phyloP scores from a whole-genome alignment of 2,888 invertebrate species.

The Melanophora roralis region DNA sequence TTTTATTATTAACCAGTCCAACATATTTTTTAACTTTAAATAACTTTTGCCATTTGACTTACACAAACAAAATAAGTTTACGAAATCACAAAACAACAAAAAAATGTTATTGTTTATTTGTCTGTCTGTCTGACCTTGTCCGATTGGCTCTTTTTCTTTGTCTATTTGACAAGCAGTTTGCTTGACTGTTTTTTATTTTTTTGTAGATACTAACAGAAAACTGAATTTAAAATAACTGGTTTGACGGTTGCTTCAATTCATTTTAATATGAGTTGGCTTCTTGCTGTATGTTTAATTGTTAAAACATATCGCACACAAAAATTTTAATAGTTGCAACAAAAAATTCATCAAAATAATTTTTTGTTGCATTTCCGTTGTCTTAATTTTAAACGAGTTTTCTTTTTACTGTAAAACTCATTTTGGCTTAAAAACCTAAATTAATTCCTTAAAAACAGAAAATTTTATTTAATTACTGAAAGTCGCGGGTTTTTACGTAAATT shows the following conservation, averaged over 20 bases:
- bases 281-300: background rate
- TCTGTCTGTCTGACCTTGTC: background rate
- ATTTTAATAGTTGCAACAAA: too few relatives aligned
- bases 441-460: too few relatives aligned
- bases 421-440: too few relatives aligned
- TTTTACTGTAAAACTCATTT: too few relatives aligned
- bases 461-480: too few relatives aligned
- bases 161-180: background rate
- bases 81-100: background rate
- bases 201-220: background rate
- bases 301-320: too few relatives aligned
- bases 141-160: background rate
- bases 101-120: too few relatives aligned
- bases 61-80: background rate
- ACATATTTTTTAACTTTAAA: slow-evolving; percentile 27
- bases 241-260: slow-evolving; percentile 31
- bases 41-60: slow-evolving; percentile 42
- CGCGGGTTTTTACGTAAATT: too few relatives aligned
- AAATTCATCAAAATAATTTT: too few relatives aligned
- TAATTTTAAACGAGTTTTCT: too few relatives aligned
- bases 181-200: too few relatives aligned
- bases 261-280: background rate
- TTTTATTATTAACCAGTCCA: slow-evolving; percentile 35
- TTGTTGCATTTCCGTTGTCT: too few relatives aligned
- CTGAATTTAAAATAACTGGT: slow-evolving; percentile 14